These are phyloP conservation scores for Turritopsis rubra DNA, from an alignment of 30 jellyfish, hydroid and myxozoan genomes.

Conservation along the genomic window DNA sequence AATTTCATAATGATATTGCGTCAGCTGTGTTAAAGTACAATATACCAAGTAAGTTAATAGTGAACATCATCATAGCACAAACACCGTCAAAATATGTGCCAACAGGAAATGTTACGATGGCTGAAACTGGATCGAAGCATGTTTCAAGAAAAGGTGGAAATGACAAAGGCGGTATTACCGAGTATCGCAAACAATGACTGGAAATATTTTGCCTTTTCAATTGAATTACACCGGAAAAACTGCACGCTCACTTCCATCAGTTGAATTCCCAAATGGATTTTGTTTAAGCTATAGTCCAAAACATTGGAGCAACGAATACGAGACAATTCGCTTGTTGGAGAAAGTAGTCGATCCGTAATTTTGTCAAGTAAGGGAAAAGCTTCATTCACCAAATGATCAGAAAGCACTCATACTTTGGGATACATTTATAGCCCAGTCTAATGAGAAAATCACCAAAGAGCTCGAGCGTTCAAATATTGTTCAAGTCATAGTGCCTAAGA, in stretches of 20 bases:
- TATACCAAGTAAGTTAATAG: background rate
- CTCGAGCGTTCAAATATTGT: background rate
- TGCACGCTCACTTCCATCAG: conserved; percentile 23
- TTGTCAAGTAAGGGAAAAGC: conserved; percentile 11
- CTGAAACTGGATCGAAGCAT: conserved; percentile 19
- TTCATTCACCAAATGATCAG: background rate
- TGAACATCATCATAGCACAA: background rate
- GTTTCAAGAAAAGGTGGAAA: conserved; percentile 27
- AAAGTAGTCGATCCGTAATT: conserved; percentile 4
- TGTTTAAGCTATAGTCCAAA: conserved; percentile 18
- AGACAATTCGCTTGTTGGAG: background rate
- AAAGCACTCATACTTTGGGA: conserved; percentile 21
- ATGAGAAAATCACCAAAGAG: conserved; percentile 4
- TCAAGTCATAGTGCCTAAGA: conserved; percentile 9
- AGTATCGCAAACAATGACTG: conserved; percentile 4
- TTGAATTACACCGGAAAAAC: conserved; percentile 9
- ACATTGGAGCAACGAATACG: conserved; percentile 21
- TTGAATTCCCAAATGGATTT: conserved; percentile 10
- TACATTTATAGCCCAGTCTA: conserved; percentile 23
- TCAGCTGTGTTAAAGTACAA: conserved; percentile 19
- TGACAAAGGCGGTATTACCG: conserved; percentile 21
- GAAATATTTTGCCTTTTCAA: conserved; percentile 12
- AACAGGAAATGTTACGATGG: conserved; percentile 21
- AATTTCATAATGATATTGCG: conserved; percentile 17
- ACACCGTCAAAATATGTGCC: conserved; percentile 23